Evolutionary conservation across 2,888 invertebrate species (phyloP).

Genomic region (Melanchra persicariae): DNA sequence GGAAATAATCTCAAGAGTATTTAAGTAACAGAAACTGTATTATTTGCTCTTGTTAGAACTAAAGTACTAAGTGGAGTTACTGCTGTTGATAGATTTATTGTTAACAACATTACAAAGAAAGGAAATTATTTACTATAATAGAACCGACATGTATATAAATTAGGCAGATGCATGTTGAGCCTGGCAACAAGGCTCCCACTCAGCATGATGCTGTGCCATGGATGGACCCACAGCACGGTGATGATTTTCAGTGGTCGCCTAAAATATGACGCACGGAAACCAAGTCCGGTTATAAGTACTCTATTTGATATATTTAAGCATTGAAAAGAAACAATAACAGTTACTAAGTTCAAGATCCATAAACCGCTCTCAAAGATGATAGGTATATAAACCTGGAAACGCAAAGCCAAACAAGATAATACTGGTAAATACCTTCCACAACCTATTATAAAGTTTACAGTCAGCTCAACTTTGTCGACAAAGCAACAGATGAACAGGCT

Average conservation of each 20-base stretch:
- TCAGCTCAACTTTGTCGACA: constrained; percentile 32
- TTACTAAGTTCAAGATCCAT: neutral
- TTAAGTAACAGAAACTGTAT: neutral
- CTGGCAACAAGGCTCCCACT: too few relatives aligned
- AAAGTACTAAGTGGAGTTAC: neutral
- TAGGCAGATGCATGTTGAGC: too few relatives aligned
- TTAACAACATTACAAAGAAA: neutral
- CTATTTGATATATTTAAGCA: neutral
- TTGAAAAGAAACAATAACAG: neutral
- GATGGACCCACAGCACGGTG: too few relatives aligned
- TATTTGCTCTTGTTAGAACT: neutral
- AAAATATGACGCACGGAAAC: too few relatives aligned
- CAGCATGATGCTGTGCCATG: too few relatives aligned
- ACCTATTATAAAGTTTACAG: constrained; percentile 32
- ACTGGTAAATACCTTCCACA: neutral
- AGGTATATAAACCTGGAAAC: neutral
- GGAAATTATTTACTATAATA: too few relatives aligned
- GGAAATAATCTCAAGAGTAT: neutral
- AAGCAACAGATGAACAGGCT: constrained; percentile 39
- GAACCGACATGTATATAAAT: too few relatives aligned
- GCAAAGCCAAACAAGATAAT: constrained; percentile 7
- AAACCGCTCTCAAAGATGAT: neutral
- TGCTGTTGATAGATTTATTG: neutral
- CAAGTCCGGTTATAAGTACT: too few relatives aligned
- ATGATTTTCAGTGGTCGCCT: too few relatives aligned